Base-by-base conservation (phyloP, 2,888 invertebrate species). In the Sesamia inferens region DNA sequence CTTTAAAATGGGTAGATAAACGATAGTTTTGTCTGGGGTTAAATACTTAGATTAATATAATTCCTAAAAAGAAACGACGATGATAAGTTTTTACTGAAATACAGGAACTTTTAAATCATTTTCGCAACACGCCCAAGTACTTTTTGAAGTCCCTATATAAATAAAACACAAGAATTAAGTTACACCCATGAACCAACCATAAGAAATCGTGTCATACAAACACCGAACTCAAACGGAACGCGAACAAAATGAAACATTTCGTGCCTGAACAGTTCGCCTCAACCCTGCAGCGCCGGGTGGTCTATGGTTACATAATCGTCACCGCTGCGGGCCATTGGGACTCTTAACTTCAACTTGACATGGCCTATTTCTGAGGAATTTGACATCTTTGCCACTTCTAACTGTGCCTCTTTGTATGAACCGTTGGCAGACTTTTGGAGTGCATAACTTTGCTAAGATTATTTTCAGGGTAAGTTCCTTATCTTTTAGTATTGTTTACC, bases 281-380 rank as follows among this genome's bases (percentile, higher is more conserved):
- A 94, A 68, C 94, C 94, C 93, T 94, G 88, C 39, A 73, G 75
- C 72, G 83, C 79, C 87, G 86, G 89, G 84, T 88, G 89, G 90
- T 84, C 93, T 93, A 92, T 90, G 92, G 93, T 94, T 93, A 94
- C 92, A 91, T 93, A 94, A 94, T 94, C 93, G 93, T 93, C 92
- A 90, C 91, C 85, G 90, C 92, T 88, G 89, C 90, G 89, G 90
- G 92, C 91, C 93, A 94, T 92, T 91, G 92, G 93, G 90, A 92
- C 93, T 93, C 93, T 94, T 92, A 94, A 93, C 93, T 92, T 87
- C 92, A 88, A 92, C 94, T 95, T 95, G 94, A 94, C 94, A 94
- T 90, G 94, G 91, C 93, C 94, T 93, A 94, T 94, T 94, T 95
- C 93, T 92, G 90, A 87, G 88, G 88, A 91, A 92, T 93, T 92